Evolutionary conservation across 2,113 vertebrate genomes (phyloP), one percentile per base, ranked within the genome.

Genomic region (Sialia sialis): DNA sequence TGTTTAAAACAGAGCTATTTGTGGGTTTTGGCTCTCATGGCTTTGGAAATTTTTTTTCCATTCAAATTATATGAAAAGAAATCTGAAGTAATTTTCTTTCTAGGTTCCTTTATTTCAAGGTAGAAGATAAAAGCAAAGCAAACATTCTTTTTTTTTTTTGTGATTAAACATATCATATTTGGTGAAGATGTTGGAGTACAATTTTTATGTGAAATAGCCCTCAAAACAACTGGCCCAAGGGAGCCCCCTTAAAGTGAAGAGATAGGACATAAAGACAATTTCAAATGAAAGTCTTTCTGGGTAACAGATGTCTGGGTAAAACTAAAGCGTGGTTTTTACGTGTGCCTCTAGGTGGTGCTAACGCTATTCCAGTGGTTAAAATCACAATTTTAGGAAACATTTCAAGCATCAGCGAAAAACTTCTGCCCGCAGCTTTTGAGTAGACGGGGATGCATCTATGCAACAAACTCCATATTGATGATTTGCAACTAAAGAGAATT

Each of bases 261-360:
- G 4, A 2, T 34, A 1, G 6, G 20, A 32, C 19, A 13, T 9
- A n/a, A 7, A 46, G 16, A 6, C 46, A 38, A 25, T 52, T 69
- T 77, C 18, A 52, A 32, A 77, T n/a, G 3, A n/a, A 54, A 29
- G 20, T 39, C 17, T 54, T 60, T 27, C 29, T 27, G 27, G 22
- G 22, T 9, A 23, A 32, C 5, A 12, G 11, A 12, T 3, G 39
- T 32, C 32, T 30, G 21, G 13, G 16, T 26, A 48, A 90, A 79
- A 73, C 16, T 1, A 46, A 55, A 60, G 29, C 3, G 39, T 73
- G 8, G 1, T 93, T 90, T 83, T 75, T 54, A 55, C 2, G 0
- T 29, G 1, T 66, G 46, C 96, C 97, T 80, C 79, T 96, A 96
- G 96, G 64, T 97, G 97, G 97, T 89, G 93, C 85, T 90, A 74